A percentile compares a stretch with the other conserved stretches of the same genome.
These are phyloP conservation scores for Sylvilagus bachmani DNA, from an alignment of 2,113 vertebrate species.

Conservation along the genomic window DNA sequence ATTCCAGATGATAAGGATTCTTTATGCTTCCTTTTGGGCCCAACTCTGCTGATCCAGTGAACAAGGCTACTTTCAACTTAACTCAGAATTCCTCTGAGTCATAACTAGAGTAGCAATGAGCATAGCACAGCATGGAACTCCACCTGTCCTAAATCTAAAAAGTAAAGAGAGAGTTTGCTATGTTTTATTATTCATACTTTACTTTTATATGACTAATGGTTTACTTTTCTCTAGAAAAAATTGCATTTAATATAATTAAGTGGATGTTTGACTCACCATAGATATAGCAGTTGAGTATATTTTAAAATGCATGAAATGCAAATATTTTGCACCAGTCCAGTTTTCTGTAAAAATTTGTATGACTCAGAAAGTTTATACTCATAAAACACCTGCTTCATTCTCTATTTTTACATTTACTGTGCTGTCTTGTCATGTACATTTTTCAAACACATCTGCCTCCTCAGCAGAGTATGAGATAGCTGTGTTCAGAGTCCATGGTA, in stretches of 20 bases:
- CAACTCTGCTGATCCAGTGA: slow-evolving; percentile 72
- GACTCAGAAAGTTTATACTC: background rate
- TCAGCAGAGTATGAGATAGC: background rate
- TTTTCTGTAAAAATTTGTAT: slow-evolving; percentile 22
- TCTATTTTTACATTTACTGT: background rate
- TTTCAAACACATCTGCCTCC: background rate
- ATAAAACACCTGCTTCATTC: background rate
- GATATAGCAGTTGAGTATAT: background rate
- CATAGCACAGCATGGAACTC: slow-evolving; percentile 53
- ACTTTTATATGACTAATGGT: slow-evolving; percentile 41
- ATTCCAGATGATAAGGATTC: slow-evolving; percentile 82
- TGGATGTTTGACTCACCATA: background rate
- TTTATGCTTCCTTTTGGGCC: slow-evolving; percentile 80
- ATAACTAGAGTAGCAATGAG: slow-evolving; percentile 68
- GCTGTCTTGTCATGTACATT: background rate
- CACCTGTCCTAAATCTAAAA: slow-evolving; percentile 70
- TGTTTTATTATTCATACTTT: slow-evolving; percentile 38
- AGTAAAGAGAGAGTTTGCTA: slow-evolving; percentile 45
- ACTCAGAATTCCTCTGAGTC: slow-evolving; percentile 81
- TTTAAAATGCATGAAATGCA: background rate
- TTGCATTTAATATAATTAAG: slow-evolving; percentile 2
- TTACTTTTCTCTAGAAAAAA: slow-evolving; percentile 30
- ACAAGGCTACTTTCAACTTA: slow-evolving; percentile 80
- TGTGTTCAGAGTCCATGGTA: background rate
- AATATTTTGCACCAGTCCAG: background rate